These are phyloP conservation scores for Hestina assimilis DNA, from an alignment of 1,140 invertebrate species.

Conservation along the genomic window DNA sequence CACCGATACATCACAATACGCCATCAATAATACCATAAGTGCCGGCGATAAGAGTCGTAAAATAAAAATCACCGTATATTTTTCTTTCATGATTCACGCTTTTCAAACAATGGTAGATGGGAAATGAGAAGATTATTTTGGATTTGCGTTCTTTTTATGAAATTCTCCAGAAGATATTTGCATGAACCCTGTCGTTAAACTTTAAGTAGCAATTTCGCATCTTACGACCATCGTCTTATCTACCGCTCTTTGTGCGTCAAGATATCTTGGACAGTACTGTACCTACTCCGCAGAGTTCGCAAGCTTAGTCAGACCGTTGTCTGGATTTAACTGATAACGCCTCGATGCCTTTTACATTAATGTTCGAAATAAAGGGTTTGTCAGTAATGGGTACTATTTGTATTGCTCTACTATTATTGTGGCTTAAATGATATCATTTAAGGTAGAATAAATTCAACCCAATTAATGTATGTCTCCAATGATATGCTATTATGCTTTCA, in stretches of 20 bases:
- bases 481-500: not conserved
- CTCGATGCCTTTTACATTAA: slow-evolving; percentile 9
- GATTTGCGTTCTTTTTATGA: slow-evolving; percentile 24
- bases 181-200: slow-evolving; percentile 49
- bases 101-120: slow-evolving; percentile 35
- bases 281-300: slow-evolving; percentile 20
- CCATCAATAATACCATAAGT: slow-evolving; percentile 33
- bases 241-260: slow-evolving; percentile 54
- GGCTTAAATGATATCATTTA: not conserved
- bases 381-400: too few relatives aligned
- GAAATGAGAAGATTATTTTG: slow-evolving; percentile 12
- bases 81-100: slow-evolving; percentile 41
- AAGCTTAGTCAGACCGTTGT: slow-evolving; percentile 23
- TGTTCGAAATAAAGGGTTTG: not conserved
- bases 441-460: too few relatives aligned
- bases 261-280: slow-evolving; percentile 29
- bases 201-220: slow-evolving; percentile 55
- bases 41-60: slow-evolving; percentile 24
- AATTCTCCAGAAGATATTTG: slow-evolving; percentile 35
- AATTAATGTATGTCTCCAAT: too few relatives aligned
- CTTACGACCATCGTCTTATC: slow-evolving; percentile 45
- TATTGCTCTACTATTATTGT: not conserved
- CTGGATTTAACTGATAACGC: slow-evolving; percentile 20
- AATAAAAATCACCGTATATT: slow-evolving; percentile 35
- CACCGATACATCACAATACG: slow-evolving; percentile 23